These are phyloP conservation scores for Leptosomus discolor DNA, from an alignment of 2,113 vertebrate genomes.

Conservation along the genomic window DNA sequence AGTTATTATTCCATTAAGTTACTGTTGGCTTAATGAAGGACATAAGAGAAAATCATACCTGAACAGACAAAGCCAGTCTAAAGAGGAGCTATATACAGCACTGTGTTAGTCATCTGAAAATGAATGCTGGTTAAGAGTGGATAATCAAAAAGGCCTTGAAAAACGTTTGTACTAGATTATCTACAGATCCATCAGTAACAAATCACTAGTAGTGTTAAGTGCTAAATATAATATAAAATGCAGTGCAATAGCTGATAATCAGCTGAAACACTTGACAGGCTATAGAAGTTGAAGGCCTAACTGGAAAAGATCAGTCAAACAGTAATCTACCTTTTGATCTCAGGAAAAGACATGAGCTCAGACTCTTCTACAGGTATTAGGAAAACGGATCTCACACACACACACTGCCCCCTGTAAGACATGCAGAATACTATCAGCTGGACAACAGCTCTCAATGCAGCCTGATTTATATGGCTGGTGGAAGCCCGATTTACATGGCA, in stretches of 20 bases:
- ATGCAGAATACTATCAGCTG: neutral
- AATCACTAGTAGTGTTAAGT: neutral
- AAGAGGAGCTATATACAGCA: neutral
- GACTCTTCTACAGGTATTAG: neutral
- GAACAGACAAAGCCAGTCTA: neutral
- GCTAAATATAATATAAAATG: neutral
- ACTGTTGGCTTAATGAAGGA: neutral
- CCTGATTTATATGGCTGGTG: neutral
- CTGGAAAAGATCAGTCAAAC: neutral
- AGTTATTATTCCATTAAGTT: constrained; percentile 42
- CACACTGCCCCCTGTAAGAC: rapidly evolving
- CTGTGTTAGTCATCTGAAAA: neutral
- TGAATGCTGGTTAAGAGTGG: neutral
- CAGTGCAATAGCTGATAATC: neutral
- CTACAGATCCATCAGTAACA: neutral
- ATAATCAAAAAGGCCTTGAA: neutral
- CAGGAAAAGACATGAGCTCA: neutral
- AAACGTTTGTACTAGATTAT: neutral
- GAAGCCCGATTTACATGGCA: neutral
- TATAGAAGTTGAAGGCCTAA: neutral
- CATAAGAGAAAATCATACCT: neutral
- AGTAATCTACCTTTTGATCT: neutral
- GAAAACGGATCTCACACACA: neutral
- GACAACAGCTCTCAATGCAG: neutral
- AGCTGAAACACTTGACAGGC: neutral